Conservation (phyloP, 2,888 invertebrate genomes). For the Eupithecia tripunctaria region DNA sequence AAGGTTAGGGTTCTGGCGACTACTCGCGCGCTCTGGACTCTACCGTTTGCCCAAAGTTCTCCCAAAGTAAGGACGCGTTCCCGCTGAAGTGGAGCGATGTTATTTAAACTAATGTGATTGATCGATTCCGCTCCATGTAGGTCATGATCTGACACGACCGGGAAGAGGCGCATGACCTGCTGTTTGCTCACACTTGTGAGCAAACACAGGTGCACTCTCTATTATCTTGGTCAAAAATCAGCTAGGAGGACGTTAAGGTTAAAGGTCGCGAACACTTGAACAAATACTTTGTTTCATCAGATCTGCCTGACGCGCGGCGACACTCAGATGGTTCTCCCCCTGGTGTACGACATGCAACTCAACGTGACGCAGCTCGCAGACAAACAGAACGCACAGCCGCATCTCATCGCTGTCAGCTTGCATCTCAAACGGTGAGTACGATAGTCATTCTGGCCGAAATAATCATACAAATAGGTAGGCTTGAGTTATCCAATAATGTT, state of each 20-base stretch:
- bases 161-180: too few relatives aligned
- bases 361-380: slow-evolving; percentile 95
- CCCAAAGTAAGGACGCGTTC: too few relatives aligned
- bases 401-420: slow-evolving; percentile 77
- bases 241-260: too few relatives aligned
- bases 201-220: too few relatives aligned
- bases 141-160: too few relatives aligned
- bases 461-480: too few relatives aligned
- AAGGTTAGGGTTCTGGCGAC: too few relatives aligned
- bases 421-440: slow-evolving; percentile 74
- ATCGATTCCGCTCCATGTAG: background rate
- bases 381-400: slow-evolving; percentile 87
- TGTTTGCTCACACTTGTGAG: too few relatives aligned
- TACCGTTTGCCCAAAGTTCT: background rate
- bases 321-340: slow-evolving; percentile 90
- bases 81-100: background rate
- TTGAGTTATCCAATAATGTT: too few relatives aligned
- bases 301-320: slow-evolving; percentile 79
- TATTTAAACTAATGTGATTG: background rate
- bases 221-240: too few relatives aligned
- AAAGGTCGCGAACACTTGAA: background rate
- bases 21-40: background rate
- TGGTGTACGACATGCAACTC: slow-evolving; percentile 94
- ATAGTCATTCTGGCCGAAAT: background rate
- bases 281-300: slow-evolving; percentile 47